Evolutionary conservation across 2,888 invertebrate species (phyloP).

Genomic region (Dexiosoma caninum): DNA sequence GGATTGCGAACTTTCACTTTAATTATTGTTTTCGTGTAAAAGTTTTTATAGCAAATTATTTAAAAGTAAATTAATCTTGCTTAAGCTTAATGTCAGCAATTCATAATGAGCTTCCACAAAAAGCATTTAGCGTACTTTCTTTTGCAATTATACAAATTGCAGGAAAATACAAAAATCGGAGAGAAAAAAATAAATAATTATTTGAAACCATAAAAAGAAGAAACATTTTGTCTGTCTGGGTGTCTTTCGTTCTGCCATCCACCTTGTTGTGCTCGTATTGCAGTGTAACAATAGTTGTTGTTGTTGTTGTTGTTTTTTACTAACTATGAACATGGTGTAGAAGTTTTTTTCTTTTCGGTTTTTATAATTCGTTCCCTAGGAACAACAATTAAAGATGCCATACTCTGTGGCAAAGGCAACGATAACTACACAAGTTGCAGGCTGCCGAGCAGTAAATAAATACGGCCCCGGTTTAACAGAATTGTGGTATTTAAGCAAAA

Average conservation of each 20-base stretch:
- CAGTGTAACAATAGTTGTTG: not conserved
- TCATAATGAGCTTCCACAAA: slow-evolving; percentile 32
- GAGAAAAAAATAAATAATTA: not conserved
- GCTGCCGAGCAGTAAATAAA: not conserved
- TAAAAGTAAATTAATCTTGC: slow-evolving; percentile 42
- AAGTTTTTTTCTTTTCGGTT: not conserved
- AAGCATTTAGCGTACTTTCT: slow-evolving; percentile 28
- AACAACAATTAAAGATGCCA: slow-evolving; percentile 22
- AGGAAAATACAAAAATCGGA: not conserved
- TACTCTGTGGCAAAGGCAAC: slow-evolving; percentile 8
- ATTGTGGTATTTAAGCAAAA: slow-evolving; percentile 51
- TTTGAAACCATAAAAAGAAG: not conserved
- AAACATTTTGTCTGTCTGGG: not conserved
- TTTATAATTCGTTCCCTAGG: slow-evolving; percentile 8
- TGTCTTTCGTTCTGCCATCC: not conserved
- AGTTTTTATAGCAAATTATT: not conserved
- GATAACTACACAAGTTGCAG: not conserved
- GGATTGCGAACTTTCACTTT: not conserved
- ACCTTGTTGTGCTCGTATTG: not conserved
- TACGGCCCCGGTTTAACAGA: slow-evolving; percentile 32
- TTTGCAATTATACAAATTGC: slow-evolving; percentile 26
- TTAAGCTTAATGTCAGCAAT: slow-evolving; percentile 52
- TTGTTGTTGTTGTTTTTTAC: not conserved
- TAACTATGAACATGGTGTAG: not conserved
- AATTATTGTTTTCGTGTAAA: not conserved